Evolutionary conservation across 2,797 vertebrate genomes (phyloP).

Genomic region (Fistularia tabacaria): DNA sequence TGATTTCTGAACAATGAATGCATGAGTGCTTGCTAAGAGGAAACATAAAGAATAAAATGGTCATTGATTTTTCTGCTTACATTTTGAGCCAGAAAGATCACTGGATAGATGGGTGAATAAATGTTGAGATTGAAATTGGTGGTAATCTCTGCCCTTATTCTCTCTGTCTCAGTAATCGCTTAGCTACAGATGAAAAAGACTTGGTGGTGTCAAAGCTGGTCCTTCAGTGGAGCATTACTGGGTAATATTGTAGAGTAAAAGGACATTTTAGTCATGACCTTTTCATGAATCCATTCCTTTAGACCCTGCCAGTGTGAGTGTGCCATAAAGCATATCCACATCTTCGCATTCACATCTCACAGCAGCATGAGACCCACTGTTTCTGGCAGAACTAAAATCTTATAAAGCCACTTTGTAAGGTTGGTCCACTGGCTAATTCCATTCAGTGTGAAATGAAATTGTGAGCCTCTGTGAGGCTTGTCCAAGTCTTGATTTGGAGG

Average conservation of each 20-base stretch:
- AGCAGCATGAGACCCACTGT: slow-evolving; percentile 37
- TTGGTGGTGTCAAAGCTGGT: slow-evolving; percentile 37
- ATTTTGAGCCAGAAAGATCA: too few species aligned
- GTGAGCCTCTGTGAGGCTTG: slow-evolving; percentile 58
- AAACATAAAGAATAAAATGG: too few species aligned
- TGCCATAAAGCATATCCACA: slow-evolving; percentile 22
- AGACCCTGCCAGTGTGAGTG: slow-evolving; percentile 25
- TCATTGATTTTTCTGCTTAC: too few species aligned
- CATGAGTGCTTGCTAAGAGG: too few species aligned
- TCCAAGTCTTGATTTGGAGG: slow-evolving; percentile 58
- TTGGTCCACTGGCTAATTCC: slow-evolving; percentile 62
- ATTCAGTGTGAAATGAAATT: slow-evolving; percentile 72
- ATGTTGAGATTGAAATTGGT: too few species aligned
- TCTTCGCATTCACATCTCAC: slow-evolving; percentile 28
- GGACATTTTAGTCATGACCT: slow-evolving; percentile 58
- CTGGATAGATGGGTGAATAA: too few species aligned
- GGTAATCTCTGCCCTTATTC: too few species aligned
- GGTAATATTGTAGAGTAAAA: slow-evolving; percentile 53
- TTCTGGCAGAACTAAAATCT: slow-evolving; percentile 62
- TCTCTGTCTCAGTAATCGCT: slow-evolving; percentile 9
- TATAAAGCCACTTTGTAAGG: slow-evolving; percentile 62
- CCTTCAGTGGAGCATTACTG: slow-evolving; percentile 30
- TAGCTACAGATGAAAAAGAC: slow-evolving; percentile 39
- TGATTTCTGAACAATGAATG: too few species aligned
- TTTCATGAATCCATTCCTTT: slow-evolving; percentile 54